Evolutionary conservation across 2,888 invertebrate species (phyloP).

Genomic region (Rugalucina vietnamica): DNA sequence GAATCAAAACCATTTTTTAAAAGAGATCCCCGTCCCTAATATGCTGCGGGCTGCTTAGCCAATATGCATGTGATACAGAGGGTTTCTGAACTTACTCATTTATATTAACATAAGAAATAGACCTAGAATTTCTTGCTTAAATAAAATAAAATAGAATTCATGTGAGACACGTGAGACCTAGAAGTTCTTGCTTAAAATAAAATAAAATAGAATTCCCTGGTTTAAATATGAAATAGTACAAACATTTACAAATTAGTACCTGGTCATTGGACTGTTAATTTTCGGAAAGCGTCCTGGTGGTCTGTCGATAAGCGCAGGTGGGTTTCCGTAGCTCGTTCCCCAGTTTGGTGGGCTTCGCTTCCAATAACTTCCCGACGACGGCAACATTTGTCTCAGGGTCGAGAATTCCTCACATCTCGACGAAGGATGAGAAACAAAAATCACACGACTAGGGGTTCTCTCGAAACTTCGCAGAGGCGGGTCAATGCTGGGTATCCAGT

Average conservation of each 20-base stretch:
- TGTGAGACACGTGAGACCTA: background rate
- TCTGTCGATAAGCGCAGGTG: conserved; percentile 58
- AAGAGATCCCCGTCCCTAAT: too few relatives aligned
- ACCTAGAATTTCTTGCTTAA: too few relatives aligned
- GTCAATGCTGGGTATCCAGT: conserved; percentile 73
- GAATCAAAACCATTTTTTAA: too few relatives aligned
- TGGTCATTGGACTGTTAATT: conserved; percentile 81
- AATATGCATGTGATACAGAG: too few relatives aligned
- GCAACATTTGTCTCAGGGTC: conserved; percentile 80
- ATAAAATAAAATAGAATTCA: too few relatives aligned
- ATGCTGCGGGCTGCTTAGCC: too few relatives aligned
- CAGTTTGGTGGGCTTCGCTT: conserved; percentile 73
- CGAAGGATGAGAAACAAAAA: conserved; percentile 70
- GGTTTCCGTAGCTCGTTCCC: conserved; percentile 73
- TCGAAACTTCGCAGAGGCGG: conserved; percentile 70
- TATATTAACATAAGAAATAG: too few relatives aligned
- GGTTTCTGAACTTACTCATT: too few relatives aligned
- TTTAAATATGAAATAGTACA: background rate
- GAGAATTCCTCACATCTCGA: conserved; percentile 80
- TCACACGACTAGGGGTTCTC: conserved; percentile 55
- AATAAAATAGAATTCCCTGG: background rate
- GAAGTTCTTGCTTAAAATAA: background rate
- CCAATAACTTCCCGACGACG: conserved; percentile 70
- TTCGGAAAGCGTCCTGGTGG: conserved; percentile 70
- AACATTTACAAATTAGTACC: conserved; percentile 72